Evolutionary conservation across 2,797 vertebrate genomes (phyloP).

Genomic region (Pseudochaenichthys georgianus): DNA sequence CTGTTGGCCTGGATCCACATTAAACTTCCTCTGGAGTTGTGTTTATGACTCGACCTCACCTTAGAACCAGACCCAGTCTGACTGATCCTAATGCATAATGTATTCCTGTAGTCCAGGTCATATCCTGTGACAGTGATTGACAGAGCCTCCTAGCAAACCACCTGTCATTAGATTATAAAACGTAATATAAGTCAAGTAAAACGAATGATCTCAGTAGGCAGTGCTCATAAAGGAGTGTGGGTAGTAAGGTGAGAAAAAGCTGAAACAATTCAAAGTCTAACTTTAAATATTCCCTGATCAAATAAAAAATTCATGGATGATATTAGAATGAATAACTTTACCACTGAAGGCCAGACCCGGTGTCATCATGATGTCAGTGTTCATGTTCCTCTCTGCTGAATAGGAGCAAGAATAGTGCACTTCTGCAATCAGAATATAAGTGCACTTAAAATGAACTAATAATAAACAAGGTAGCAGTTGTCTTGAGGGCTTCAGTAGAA

Average conservation of each 20-base stretch:
- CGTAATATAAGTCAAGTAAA: too few species aligned
- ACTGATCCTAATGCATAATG: constrained; percentile 30
- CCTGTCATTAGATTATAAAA: constrained; percentile 8
- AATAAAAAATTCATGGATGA: constrained; percentile 37
- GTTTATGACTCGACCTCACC: constrained; percentile 11
- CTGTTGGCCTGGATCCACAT: constrained; percentile 13
- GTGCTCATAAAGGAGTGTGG: constrained; percentile 9
- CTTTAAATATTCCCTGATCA: constrained; percentile 6
- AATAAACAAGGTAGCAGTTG: not conserved
- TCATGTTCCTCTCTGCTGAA: not conserved
- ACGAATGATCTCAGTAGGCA: not conserved
- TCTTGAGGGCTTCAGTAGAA: not conserved
- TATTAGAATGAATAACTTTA: constrained; percentile 7
- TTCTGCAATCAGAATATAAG: not conserved
- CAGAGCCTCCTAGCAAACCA: not conserved
- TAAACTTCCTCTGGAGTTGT: constrained; percentile 25
- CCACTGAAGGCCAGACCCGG: constrained; percentile 1
- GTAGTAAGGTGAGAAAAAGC: constrained; percentile 5
- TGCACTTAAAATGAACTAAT: not conserved
- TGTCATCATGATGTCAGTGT: not conserved
- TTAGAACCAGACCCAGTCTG: not conserved
- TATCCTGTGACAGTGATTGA: constrained; percentile 39
- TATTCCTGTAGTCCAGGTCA: constrained; percentile 27
- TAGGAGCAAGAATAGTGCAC: not conserved
- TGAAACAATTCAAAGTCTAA: not conserved